Evolutionary conservation across 2,797 vertebrate species (phyloP), one percentile per base, ranked within the genome.

Genomic region (Hozukius guyotensis): DNA sequence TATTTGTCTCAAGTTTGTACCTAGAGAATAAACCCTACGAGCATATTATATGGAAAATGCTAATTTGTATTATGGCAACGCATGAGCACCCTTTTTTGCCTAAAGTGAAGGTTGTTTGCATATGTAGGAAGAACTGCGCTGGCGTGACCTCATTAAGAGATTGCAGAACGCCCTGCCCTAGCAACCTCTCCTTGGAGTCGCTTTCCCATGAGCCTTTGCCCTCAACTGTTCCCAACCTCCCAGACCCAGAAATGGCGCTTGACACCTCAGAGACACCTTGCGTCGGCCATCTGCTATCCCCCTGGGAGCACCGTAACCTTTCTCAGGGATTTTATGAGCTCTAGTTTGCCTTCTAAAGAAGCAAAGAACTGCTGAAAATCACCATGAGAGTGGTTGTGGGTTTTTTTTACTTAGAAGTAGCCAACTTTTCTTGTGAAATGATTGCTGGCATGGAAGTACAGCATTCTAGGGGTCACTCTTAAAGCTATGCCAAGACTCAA

Each of bases 151-250:
- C 87, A 93, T 92, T 93, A 93, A 81, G 79, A 72, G 78, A 88
- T 60, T 81, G 73, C 72, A 77, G 63, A 87, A 77, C 4, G 3
- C 72, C 52, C 81, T 77, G 73, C 88, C 91, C 65, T 83, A 78
- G 87, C 86, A 93, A 94, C 89, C 70, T 84, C 87, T 86, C 86
- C 83, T 75, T 83, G 73, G 81, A 89, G 85, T 65, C 67, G 78
- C 75, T 87, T 90, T 93, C 91, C 92, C 89, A 92, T 87, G 91
- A 89, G 92, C 83, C 82, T 93, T 91, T 90, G 83, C 78, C 82
- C 85, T 89, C 56, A 78, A 86, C 81, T 85, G 81, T 85, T 89
- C 77, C 78, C 64, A 79, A 72, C 75, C 80, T 87, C 81, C 69
- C 74, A 74, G 72, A 53, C 71, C 73, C 73, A 86, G 71, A 85